Base-by-base conservation (phyloP, 1,140 invertebrate species). In the Aphelenchoides fujianensis region DNA sequence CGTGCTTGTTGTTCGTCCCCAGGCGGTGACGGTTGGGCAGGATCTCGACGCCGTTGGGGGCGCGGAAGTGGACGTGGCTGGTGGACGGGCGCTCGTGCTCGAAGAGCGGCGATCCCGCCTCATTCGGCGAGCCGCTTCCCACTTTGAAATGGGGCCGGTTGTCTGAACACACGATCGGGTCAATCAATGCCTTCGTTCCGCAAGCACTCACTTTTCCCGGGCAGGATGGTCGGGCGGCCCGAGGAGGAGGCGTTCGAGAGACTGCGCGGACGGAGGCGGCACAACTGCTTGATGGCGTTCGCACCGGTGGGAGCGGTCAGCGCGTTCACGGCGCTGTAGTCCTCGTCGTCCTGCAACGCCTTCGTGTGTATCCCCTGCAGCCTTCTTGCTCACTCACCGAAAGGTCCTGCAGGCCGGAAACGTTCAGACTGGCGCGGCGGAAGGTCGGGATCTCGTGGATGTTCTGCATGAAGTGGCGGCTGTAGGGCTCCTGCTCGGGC, bases 391-490 rank as follows among this genome's bases (percentile, higher is more conserved):
- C n/a, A n/a, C n/a, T n/a, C n/a, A n/a, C n/a, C 55, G 41, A 48
- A 48, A 48, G 41, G 23, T 59, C 55, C 34, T 59, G 5, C 23
- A 16, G 5, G 7, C 19, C 55, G 55, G 55, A 19, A 5, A 59
- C 5, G 55, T 19, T 19, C 5, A 59, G 5, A 19, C 27, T 30
- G 5, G 19, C 5, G 23, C 55, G 55, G 34, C 55, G 55, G 41
- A 48, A 48, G 7, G 55, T 59, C 19, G 55, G 55, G 5, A 59
- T 23, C 12, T 59, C 5, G 5, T 59, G 28, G 12, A 23, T 5
- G 23, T 59, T 59, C 55, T 7, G 55, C 55, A 59, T 59, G 55
- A 7, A 7, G 55, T 59, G 55, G 23, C 55, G 55, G 7, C 27
- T 7, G 55, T 59, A 59, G 5, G 23, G 5, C 5, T 59, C 5